These are phyloP conservation scores for Busseola fusca DNA, from an alignment of 2,888 invertebrate species.

Conservation along the genomic window DNA sequence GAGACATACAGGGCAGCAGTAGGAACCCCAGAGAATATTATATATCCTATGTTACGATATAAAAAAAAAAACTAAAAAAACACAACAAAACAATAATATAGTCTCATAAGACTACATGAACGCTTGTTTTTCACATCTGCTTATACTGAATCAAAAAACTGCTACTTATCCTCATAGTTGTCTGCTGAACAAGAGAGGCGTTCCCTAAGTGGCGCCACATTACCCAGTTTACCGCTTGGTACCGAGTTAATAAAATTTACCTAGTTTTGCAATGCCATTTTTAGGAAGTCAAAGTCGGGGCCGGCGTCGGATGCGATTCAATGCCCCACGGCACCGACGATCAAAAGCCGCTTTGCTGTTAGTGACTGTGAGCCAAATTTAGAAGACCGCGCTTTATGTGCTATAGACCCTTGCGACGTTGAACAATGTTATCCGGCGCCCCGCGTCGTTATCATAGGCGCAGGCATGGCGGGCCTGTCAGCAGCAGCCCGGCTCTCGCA, in stretches of 20 bases:
- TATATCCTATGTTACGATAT: too few species aligned
- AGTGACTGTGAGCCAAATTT: constrained; percentile 76
- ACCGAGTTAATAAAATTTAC: background rate
- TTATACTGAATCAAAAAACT: background rate
- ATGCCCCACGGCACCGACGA: constrained; percentile 50
- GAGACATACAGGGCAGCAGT: too few species aligned
- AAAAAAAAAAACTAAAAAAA: background rate
- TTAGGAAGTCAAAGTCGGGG: constrained; percentile 63
- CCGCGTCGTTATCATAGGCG: constrained; percentile 92
- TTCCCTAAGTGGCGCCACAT: background rate
- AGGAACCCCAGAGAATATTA: too few species aligned
- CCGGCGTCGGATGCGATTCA: constrained; percentile 32
- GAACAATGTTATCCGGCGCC: constrained; percentile 86
- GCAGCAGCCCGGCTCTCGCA: constrained; percentile 92
- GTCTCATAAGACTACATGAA: background rate
- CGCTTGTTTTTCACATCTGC: background rate
- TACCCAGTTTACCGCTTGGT: background rate
- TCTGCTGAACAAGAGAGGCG: background rate
- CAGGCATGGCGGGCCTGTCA: constrained; percentile 94
- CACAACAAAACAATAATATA: background rate
- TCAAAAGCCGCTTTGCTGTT: constrained; percentile 64
- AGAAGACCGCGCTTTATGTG: constrained; percentile 77
- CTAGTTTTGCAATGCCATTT: constrained; percentile 19
- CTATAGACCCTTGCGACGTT: constrained; percentile 75
- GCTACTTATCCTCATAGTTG: background rate